Conservation (phyloP, 2,888 invertebrate genomes). For the Dynastes tityus region DNA sequence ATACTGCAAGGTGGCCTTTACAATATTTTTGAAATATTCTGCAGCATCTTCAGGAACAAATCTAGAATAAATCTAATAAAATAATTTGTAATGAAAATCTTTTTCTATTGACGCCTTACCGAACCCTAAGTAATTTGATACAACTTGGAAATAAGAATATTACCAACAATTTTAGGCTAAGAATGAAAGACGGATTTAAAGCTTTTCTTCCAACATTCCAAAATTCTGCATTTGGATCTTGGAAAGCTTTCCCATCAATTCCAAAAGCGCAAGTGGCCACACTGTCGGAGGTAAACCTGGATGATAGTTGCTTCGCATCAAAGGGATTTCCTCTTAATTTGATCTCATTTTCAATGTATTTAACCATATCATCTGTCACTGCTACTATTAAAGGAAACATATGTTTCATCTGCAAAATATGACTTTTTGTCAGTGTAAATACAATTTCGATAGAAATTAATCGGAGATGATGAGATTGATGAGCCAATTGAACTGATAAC, state of each 20-base stretch:
- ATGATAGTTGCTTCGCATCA: constrained; percentile 68
- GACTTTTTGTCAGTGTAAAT: no score
- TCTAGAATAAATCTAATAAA: constrained; percentile 48
- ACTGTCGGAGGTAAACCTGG: constrained; percentile 68
- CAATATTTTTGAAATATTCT: constrained; percentile 64
- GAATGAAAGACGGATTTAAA: constrained; percentile 60
- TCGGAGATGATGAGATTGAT: no score
- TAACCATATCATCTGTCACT: constrained; percentile 68
- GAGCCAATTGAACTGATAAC: no score
- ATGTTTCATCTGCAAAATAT: constrained; percentile 66
- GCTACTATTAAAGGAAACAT: constrained; percentile 71
- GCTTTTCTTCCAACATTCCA: constrained; percentile 61
- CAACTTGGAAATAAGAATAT: constrained; percentile 63
- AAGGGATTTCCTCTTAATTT: constrained; percentile 49
- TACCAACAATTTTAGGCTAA: constrained; percentile 56
- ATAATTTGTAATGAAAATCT: not conserved
- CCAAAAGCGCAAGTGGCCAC: constrained; percentile 70
- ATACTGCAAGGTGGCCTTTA: constrained; percentile 65
- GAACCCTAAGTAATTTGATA: constrained; percentile 53
- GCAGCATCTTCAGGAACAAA: constrained; percentile 58
- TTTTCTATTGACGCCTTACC: constrained; percentile 45
- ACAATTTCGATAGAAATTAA: no score
- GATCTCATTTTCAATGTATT: constrained; percentile 64
- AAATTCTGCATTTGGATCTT: constrained; percentile 60
- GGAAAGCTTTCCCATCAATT: constrained; percentile 67